Evolutionary conservation across 2,888 invertebrate species (phyloP).

Genomic region (Calameuta idolon): DNA sequence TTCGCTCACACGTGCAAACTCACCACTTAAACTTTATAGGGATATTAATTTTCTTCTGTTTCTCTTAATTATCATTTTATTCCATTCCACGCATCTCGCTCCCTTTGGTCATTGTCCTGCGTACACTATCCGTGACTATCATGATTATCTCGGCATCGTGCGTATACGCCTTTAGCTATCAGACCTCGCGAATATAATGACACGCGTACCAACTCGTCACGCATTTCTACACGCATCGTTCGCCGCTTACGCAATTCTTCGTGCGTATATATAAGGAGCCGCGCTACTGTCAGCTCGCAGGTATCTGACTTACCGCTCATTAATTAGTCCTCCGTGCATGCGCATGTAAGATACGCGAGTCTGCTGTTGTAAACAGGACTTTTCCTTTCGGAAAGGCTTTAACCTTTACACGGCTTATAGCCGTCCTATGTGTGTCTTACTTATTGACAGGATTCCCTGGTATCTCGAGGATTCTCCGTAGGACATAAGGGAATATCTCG

Average conservation of each 20-base stretch:
- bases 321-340: neutral
- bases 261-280: neutral
- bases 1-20: neutral
- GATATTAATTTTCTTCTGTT: neutral
- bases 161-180: conserved; percentile 11
- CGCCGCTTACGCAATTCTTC: conserved; percentile 22
- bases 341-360: neutral
- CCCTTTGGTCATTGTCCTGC: neutral
- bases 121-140: neutral
- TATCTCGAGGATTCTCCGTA: neutral
- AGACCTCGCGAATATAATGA: neutral
- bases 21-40: neutral
- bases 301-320: neutral
- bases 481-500: neutral
- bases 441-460: neutral
- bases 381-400: neutral
- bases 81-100: neutral
- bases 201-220: conserved; percentile 3
- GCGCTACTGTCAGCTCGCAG: neutral
- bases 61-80: neutral
- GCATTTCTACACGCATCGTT: conserved; percentile 24
- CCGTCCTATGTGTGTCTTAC: neutral
- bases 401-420: neutral
- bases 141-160: neutral
- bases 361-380: neutral